Evolutionary conservation across 2,888 invertebrate genomes (phyloP).

Genomic region (Colletes collaris): DNA sequence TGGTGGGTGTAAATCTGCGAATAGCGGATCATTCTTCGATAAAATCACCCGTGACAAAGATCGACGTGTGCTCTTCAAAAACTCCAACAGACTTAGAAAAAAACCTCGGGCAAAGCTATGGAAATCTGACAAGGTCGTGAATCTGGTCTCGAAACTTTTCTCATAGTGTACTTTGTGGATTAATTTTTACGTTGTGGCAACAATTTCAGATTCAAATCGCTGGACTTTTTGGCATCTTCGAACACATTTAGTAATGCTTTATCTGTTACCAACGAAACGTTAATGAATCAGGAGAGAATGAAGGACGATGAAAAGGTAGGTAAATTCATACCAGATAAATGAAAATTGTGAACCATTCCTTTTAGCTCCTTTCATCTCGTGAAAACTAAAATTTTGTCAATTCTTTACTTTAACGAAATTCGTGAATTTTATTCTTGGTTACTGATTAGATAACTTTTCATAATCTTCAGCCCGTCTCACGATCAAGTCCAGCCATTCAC

Average conservation of each 20-base stretch:
- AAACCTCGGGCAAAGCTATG: not conserved
- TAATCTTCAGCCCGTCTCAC: too few relatives aligned
- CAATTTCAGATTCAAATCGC: constrained; percentile 23
- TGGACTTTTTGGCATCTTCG: constrained; percentile 1
- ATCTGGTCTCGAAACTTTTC: not conserved
- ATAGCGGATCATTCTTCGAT: not conserved
- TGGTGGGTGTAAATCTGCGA: constrained; percentile 29
- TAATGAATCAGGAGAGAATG: not conserved
- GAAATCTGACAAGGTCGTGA: constrained; percentile 13
- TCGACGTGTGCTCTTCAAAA: not conserved
- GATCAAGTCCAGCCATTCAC: too few relatives aligned
- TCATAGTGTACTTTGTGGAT: not conserved
- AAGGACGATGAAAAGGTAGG: not conserved
- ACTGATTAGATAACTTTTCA: too few relatives aligned
- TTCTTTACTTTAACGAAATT: too few relatives aligned
- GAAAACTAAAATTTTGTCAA: not conserved
- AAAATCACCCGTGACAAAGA: not conserved
- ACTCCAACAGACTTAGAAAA: not conserved
- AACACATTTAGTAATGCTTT: not conserved
- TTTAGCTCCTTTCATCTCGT: not conserved
- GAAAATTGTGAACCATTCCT: not conserved
- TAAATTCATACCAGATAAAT: not conserved
- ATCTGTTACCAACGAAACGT: not conserved
- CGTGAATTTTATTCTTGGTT: too few relatives aligned
- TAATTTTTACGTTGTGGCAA: not conserved